These are phyloP conservation scores for Perognathus longimembris DNA, from an alignment of 2,113 vertebrate genomes.

Conservation along the genomic window DNA sequence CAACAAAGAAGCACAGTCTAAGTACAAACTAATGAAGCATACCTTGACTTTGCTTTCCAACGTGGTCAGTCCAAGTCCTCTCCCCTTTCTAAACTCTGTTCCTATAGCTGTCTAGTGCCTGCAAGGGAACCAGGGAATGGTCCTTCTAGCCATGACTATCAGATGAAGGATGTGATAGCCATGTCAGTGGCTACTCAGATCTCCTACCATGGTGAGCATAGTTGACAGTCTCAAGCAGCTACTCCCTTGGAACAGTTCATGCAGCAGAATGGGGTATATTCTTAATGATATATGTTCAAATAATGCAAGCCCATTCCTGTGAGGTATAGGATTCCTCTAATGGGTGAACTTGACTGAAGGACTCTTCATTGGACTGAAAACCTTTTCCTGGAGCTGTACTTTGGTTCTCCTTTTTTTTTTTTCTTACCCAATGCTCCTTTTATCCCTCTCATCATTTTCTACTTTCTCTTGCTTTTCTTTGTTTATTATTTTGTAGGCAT, in stretches of 20 bases:
- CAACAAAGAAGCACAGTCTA: background rate
- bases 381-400: background rate
- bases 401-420: background rate
- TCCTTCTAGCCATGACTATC: background rate
- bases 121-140: background rate
- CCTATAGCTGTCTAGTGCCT: background rate
- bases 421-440: background rate
- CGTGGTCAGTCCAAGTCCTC: background rate
- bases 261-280: background rate
- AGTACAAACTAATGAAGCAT: background rate
- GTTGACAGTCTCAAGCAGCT: background rate
- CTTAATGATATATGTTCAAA: background rate
- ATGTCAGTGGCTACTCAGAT: background rate
- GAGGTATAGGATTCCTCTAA: background rate
- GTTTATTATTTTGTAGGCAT: background rate
- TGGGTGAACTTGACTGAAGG: background rate
- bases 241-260: background rate
- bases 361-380: background rate
- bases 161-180: background rate
- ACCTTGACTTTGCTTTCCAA: background rate
- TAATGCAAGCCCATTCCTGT: background rate
- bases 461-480: background rate
- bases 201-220: background rate
- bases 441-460: background rate
- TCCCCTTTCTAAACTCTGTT: background rate